phyloP scores from a whole-genome alignment of 2,797 vertebrate genomes.

The Thalassophryne amazonica region DNA sequence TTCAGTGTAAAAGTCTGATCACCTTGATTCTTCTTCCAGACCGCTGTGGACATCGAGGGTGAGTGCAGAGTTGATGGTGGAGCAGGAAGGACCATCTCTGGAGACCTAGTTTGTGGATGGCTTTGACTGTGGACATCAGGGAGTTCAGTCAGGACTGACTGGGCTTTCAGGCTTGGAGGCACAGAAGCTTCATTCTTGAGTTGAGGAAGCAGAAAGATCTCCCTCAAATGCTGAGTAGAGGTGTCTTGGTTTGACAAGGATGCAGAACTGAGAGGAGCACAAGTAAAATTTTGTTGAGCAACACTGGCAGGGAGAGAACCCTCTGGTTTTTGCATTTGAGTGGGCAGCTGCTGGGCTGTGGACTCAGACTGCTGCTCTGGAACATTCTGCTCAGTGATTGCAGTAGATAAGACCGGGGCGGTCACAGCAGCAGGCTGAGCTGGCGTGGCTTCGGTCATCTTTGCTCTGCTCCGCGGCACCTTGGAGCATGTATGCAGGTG shows the following conservation, averaged over 20 bases:
- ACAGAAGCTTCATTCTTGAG: not conserved
- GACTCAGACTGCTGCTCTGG: conserved; percentile 39
- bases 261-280: not conserved
- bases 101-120: conserved; percentile 1
- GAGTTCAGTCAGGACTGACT: not conserved
- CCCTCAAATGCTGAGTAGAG: conserved; percentile 45
- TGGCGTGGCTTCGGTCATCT: conserved; percentile 1
- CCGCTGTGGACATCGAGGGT: conserved; percentile 67
- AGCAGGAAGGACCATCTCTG: conserved; percentile 35
- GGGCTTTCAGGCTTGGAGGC: not conserved
- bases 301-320: not conserved
- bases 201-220: conserved; percentile 21
- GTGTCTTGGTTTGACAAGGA: conserved; percentile 12
- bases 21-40: conserved; percentile 95
- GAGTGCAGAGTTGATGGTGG: conserved; percentile 60
- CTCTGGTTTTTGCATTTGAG: conserved; percentile 37
- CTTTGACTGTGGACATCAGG: conserved; percentile 1
- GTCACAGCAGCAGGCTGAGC: not conserved
- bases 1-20: conserved; percentile 21
- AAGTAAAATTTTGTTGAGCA: not conserved
- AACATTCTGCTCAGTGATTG: conserved; percentile 40
- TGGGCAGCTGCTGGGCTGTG: conserved; percentile 29
- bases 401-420: conserved; percentile 36
- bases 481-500: conserved; percentile 93
- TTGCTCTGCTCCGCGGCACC: conserved; percentile 75